Evolutionary conservation across 2,113 vertebrate species (phyloP).

Genomic region (Saccopteryx bilineata): DNA sequence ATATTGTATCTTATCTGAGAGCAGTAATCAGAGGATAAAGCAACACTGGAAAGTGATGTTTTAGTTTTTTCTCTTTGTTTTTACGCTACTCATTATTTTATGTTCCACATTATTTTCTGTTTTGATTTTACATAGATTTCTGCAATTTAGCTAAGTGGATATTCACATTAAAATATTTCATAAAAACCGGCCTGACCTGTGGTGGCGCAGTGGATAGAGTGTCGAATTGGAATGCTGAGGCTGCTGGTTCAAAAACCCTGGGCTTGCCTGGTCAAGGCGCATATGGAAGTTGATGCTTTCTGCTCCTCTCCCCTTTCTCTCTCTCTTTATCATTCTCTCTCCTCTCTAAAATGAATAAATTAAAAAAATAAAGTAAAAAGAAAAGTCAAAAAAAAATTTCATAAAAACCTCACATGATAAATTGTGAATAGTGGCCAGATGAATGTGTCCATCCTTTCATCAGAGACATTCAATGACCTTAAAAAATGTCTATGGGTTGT

Average conservation of each 20-base stretch:
- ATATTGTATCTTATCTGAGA: neutral
- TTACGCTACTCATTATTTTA: neutral
- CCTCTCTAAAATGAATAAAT: too few species aligned
- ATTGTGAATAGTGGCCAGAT: neutral
- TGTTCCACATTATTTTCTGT: neutral
- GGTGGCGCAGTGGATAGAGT: too few species aligned
- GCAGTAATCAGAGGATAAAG: neutral
- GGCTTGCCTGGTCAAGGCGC: too few species aligned
- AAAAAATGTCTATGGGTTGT: neutral
- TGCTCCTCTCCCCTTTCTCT: too few species aligned
- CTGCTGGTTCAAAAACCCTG: too few species aligned
- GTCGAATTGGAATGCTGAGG: too few species aligned
- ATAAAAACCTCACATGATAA: neutral
- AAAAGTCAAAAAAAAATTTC: neutral
- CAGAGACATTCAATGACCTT: conserved; percentile 9
- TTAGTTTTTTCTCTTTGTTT: neutral
- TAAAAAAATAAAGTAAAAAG: too few species aligned
- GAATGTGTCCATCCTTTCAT: neutral
- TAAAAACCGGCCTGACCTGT: too few species aligned
- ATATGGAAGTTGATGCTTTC: too few species aligned
- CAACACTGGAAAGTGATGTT: neutral
- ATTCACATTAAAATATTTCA: neutral
- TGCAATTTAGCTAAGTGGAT: neutral
- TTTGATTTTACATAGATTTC: neutral
- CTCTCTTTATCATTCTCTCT: too few species aligned